These are phyloP conservation scores for Caerostris darwini DNA, from an alignment of 1,140 invertebrate species.

Conservation along the genomic window DNA sequence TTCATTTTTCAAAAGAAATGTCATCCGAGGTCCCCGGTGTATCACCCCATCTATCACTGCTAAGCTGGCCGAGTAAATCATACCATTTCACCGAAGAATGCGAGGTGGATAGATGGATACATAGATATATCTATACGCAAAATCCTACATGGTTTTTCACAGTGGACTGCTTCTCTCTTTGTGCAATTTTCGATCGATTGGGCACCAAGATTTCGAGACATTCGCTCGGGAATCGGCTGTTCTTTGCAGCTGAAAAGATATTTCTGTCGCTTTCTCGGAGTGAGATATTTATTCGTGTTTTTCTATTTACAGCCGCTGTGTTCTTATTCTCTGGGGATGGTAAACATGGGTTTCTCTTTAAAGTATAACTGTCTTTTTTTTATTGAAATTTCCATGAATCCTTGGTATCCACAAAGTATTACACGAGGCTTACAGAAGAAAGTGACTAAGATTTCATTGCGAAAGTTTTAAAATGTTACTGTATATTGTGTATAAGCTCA, in stretches of 20 bases:
- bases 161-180: background rate
- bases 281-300: background rate
- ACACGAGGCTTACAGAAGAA: too few relatives aligned
- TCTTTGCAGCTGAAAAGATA: background rate
- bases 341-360: too few relatives aligned
- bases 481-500: too few relatives aligned
- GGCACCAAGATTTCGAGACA: background rate
- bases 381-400: too few relatives aligned
- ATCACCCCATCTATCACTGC: background rate
- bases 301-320: too few relatives aligned
- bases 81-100: constrained; percentile 15
- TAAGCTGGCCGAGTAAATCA: constrained; percentile 1
- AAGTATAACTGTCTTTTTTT: too few relatives aligned
- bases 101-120: background rate
- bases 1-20: background rate
- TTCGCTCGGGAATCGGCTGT: background rate
- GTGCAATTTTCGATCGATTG: background rate
- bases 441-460: too few relatives aligned
- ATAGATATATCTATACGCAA: background rate
- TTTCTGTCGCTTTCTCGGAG: background rate
- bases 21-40: background rate
- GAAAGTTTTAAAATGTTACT: too few relatives aligned
- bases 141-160: background rate
- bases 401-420: too few relatives aligned
- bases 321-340: too few relatives aligned